Percentiles rank a stretch among this genome's conserved stretches.
These are phyloP conservation scores for Phenganax subtilis DNA, from an alignment of 92 coral and sea anemone species.

Conservation along the genomic window DNA sequence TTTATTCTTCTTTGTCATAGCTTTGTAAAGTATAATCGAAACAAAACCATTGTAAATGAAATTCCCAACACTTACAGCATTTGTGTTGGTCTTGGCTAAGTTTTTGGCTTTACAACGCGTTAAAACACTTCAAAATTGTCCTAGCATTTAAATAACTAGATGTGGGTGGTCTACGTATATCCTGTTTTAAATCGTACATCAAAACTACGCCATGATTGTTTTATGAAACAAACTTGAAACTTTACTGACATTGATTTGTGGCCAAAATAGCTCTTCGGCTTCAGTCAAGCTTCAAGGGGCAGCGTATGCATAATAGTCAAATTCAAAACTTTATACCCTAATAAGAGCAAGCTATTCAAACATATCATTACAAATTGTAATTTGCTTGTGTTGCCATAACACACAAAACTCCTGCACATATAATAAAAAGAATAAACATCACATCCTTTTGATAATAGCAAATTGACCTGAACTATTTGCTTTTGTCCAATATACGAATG, in stretches of 20 bases:
- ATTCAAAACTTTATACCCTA: too few relatives aligned
- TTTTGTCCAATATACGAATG: too few relatives aligned
- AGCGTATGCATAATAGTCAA: too few relatives aligned
- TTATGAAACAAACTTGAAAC: not conserved
- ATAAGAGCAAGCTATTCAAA: too few relatives aligned
- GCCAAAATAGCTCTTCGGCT: not conserved
- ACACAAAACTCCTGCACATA: too few relatives aligned
- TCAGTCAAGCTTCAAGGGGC: not conserved
- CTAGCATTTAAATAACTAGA: not conserved
- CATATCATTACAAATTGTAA: too few relatives aligned
- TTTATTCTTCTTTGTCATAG: not conserved
- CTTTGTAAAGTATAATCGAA: not conserved
- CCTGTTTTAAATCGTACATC: not conserved
- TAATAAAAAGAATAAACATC: too few relatives aligned
- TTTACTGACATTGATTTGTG: not conserved
- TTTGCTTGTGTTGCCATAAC: too few relatives aligned
- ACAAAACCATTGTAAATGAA: not conserved
- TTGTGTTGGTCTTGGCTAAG: not conserved
- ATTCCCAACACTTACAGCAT: constrained; percentile 1
- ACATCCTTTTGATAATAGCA: too few relatives aligned
- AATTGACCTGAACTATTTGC: too few relatives aligned
- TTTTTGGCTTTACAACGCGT: not conserved
- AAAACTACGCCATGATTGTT: not conserved
- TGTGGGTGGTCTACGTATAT: constrained; percentile 11
- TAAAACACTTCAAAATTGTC: not conserved